Evolutionary conservation across 2,888 invertebrate species (phyloP).

Genomic region (Drosophila lutescens): DNA sequence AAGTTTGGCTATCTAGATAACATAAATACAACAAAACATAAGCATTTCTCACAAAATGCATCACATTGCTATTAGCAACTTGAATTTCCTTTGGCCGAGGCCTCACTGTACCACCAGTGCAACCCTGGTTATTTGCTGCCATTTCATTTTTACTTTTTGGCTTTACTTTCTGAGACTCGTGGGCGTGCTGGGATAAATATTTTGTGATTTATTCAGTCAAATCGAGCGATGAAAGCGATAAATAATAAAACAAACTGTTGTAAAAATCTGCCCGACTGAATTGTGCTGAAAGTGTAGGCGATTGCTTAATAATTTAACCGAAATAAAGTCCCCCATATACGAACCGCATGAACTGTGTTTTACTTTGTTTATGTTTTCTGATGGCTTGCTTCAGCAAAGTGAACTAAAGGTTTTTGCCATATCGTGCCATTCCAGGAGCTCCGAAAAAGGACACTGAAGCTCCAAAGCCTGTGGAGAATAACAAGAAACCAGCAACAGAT

Average conservation of each 20-base stretch:
- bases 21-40: not conserved
- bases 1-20: too few species aligned
- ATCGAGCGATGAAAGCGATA: constrained; percentile 1
- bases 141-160: constrained; percentile 4
- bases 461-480: not conserved
- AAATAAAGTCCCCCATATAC: constrained; percentile 24
- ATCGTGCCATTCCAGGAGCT: constrained; percentile 17
- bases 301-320: not conserved
- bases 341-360: constrained; percentile 37
- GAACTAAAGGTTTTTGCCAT: not conserved
- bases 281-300: constrained; percentile 13
- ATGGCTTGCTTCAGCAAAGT: not conserved
- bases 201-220: constrained; percentile 1
- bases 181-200: constrained; percentile 19
- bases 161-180: constrained; percentile 19
- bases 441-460: not conserved
- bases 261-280: not conserved
- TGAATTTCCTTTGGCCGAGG: not conserved
- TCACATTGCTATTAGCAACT: not conserved
- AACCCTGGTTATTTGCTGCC: constrained; percentile 21
- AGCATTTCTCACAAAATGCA: not conserved
- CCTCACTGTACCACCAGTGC: constrained; percentile 10
- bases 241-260: not conserved
- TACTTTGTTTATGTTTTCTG: constrained; percentile 38
- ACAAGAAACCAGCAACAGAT: not conserved